Percentiles rank a stretch among this genome's conserved stretches.
Evolutionary conservation across 2,888 invertebrate genomes (phyloP).

Genomic region (Calameuta pallipes): DNA sequence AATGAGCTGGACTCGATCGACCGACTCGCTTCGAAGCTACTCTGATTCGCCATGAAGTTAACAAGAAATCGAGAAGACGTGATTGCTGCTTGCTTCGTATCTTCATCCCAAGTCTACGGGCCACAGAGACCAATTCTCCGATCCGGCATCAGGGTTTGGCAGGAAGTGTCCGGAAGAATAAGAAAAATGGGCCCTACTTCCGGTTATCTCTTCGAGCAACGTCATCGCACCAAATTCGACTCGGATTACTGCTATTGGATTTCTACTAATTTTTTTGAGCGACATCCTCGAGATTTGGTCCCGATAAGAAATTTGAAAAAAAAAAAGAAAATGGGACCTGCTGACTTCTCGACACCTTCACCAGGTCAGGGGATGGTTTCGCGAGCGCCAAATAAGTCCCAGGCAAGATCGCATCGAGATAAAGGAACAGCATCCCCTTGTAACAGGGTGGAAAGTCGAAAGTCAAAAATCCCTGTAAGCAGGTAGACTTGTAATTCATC

Average conservation of each 20-base stretch:
- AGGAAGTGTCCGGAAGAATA: neutral
- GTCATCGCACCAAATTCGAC: neutral
- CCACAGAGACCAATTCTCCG: neutral
- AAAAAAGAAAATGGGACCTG: neutral
- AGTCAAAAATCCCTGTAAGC: constrained; percentile 29
- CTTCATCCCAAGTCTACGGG: neutral
- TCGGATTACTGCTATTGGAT: neutral
- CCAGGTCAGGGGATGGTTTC: neutral
- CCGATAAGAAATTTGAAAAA: neutral
- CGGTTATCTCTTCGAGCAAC: neutral
- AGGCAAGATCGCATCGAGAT: neutral
- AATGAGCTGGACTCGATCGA: constrained; percentile 48
- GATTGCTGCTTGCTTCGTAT: constrained; percentile 35
- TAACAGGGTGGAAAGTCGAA: constrained; percentile 26
- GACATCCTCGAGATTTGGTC: neutral
- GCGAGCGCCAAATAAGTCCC: neutral
- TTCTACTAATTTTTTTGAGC: neutral
- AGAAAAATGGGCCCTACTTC: neutral
- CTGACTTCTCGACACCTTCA: neutral
- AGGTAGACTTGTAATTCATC: constrained; percentile 41
- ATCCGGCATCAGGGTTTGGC: neutral
- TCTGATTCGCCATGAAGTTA: constrained; percentile 56
- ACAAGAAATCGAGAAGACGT: constrained; percentile 43
- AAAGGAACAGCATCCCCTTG: constrained; percentile 9
- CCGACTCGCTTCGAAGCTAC: constrained; percentile 39